Base-by-base conservation (phyloP, 2,888 invertebrate species). In the Agapostemon virescens region DNA sequence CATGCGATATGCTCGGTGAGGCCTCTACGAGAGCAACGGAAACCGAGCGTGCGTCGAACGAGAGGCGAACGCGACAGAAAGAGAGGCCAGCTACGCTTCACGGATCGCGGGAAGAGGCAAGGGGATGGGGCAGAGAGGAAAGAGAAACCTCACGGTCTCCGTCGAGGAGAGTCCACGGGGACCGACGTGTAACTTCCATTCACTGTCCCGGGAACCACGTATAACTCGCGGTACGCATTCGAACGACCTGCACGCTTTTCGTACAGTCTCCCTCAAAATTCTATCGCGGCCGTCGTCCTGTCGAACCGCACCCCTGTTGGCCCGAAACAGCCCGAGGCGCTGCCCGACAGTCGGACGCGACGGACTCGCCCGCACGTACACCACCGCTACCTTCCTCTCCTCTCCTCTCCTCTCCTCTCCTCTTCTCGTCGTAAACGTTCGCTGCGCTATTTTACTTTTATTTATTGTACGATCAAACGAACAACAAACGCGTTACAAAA, bases 201-300 rank as follows among this genome's bases (percentile, higher is more conserved):
- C 88, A 88, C 86, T 83, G 77, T 74, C 74, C 30, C 77, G 69
- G 73, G 77, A 80, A 79, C 69, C 87, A 86, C 85, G 87, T 88
- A 86, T 77, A 79, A 63, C 70, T 83, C 83, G 86, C 83, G 86
- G 83, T 80, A 85, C 84, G 80, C 81, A 79, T 77, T 86, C 75
- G 83, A 84, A 85, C 81, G 81, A 82, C 77, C 77, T 67, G 78
- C 76, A 75, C 77, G 42, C 66, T 76, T 86, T 85, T 86, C 70
- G 86, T 87, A 88, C 86, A 87, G 86, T 86, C 84, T 40, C 63
- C 45, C 58, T 69, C 64, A 79, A 87, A 81, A 86, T 30, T 40
- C 45, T 45, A 33, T 36, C 30, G 45, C 17, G 6, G 26, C 1
- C 55, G 17, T 17, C 55, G 1, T 13, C 40, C 13, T 0, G 11